A percentile compares a stretch with the other conserved stretches of the same genome.
phyloP scores from a whole-genome alignment of 2,888 invertebrate genomes.

The Cremastobaeus sp. region DNA sequence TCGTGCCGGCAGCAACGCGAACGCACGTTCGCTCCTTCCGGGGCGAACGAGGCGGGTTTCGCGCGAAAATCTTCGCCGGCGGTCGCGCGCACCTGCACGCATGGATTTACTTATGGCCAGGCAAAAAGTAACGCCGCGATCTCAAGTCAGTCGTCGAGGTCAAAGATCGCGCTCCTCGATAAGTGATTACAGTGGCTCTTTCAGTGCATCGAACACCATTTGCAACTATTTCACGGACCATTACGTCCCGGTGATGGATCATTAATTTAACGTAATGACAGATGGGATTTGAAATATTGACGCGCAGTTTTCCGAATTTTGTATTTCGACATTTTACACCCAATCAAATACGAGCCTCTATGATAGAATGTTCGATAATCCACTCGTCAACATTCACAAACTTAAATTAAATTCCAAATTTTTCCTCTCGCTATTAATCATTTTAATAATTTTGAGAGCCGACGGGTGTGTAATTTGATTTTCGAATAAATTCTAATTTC shows the following conservation, averaged over 20 bases:
- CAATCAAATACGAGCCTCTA: background rate
- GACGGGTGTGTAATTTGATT: too few species aligned
- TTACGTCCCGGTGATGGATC: background rate
- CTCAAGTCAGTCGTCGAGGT: too few species aligned
- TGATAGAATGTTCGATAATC: background rate
- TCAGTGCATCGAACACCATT: constrained; percentile 10
- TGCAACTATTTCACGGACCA: constrained; percentile 7
- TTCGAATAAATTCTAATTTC: too few species aligned
- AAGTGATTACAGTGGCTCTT: constrained; percentile 16
- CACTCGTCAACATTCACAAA: too few species aligned
- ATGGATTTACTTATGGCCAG: too few species aligned
- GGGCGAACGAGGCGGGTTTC: constrained; percentile 58
- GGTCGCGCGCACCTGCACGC: background rate
- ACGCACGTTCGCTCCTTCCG: constrained; percentile 63
- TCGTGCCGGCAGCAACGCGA: constrained; percentile 64
- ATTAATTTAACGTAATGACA: background rate
- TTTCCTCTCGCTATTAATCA: too few species aligned
- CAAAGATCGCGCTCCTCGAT: constrained; percentile 5
- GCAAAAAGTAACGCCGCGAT: too few species aligned
- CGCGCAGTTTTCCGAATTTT: background rate
- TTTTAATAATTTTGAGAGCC: too few species aligned
- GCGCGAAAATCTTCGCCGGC: constrained; percentile 25
- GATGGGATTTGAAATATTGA: background rate
- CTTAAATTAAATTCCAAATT: too few species aligned
- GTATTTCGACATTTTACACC: background rate